Evolutionary conservation across 2,888 invertebrate species (phyloP).

Genomic region (Drosophila multiciliata): DNA sequence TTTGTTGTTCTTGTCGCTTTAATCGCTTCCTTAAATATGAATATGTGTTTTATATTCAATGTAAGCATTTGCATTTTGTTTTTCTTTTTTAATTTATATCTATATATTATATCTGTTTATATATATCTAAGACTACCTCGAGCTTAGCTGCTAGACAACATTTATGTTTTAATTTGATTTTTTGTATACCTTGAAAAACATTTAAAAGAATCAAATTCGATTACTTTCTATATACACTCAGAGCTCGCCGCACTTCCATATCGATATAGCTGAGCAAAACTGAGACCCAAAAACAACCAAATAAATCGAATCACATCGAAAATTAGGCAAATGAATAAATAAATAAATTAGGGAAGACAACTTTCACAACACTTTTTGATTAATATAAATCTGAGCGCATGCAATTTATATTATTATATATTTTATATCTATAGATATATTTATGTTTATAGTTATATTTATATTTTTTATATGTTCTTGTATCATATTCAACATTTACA

Average conservation of each 20-base stretch:
- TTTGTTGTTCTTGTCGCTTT: conserved; percentile 21
- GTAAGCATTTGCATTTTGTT: conserved; percentile 37
- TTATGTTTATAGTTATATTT: conserved; percentile 14
- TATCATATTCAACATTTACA: conserved; percentile 55
- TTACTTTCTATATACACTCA: conserved; percentile 59
- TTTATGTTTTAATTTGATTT: conserved; percentile 32
- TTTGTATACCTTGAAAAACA: conserved; percentile 29
- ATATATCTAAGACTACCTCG: conserved; percentile 35
- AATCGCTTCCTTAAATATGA: conserved; percentile 58
- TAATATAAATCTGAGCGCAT: conserved; percentile 65
- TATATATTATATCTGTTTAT: conserved; percentile 28
- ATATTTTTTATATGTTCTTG: conserved; percentile 17
- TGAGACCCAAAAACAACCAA: conserved; percentile 27
- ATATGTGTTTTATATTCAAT: conserved; percentile 67
- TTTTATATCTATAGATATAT: conserved; percentile 21
- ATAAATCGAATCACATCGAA: conserved; percentile 12
- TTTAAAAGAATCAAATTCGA: conserved; percentile 20
- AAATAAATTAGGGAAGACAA: conserved; percentile 77
- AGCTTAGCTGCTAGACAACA: conserved; percentile 56
- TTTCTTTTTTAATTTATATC: conserved; percentile 5
- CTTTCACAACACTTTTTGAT: conserved; percentile 80
- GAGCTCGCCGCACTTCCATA: conserved; percentile 9
- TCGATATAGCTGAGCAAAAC: conserved; percentile 32
- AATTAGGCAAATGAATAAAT: conserved; percentile 30
- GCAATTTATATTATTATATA: conserved; percentile 36